Percentiles rank a stretch among this genome's conserved stretches.
phyloP scores from a whole-genome alignment of 2,888 invertebrate species.

The Caenorhabditis angaria region DNA sequence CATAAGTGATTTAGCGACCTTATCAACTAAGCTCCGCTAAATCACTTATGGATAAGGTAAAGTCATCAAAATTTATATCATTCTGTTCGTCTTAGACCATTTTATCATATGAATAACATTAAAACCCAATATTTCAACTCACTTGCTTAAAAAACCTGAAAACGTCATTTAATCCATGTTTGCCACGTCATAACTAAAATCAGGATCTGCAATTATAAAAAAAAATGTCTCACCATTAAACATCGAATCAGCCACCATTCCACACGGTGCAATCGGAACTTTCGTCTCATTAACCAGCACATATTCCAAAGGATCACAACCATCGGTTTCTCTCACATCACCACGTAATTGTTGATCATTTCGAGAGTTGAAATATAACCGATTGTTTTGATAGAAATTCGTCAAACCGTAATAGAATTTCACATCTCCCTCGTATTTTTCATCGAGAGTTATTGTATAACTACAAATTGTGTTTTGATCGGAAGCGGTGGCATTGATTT shows the following conservation, averaged over 20 bases:
- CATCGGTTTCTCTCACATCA: slow-evolving; percentile 77
- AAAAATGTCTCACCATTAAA: slow-evolving; percentile 83
- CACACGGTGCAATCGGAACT: slow-evolving; percentile 88
- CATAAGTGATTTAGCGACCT: too few species aligned
- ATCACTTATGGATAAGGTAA: too few species aligned
- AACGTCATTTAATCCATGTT: too few species aligned
- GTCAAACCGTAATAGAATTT: slow-evolving; percentile 96
- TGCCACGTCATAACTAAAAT: too few species aligned
- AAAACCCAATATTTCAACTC: too few species aligned
- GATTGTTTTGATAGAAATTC: slow-evolving; percentile 97
- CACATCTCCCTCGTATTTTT: slow-evolving; percentile 77
- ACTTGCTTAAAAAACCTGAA: too few species aligned
- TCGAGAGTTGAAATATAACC: slow-evolving; percentile 92
- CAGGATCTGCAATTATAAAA: neutral
- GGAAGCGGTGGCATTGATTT: slow-evolving; percentile 19
- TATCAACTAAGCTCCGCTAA: too few species aligned
- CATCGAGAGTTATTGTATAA: slow-evolving; percentile 32
- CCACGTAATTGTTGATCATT: slow-evolving; percentile 84
- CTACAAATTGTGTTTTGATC: slow-evolving; percentile 21
- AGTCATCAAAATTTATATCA: too few species aligned
- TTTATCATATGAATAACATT: too few species aligned
- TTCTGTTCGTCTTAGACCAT: too few species aligned
- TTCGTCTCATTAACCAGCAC: slow-evolving; percentile 22
- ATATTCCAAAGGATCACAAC: slow-evolving; percentile 52
- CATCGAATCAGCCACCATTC: slow-evolving; percentile 96